Evolutionary conservation across 2,113 vertebrate genomes (phyloP).

Genomic region (Scopus umbretta): DNA sequence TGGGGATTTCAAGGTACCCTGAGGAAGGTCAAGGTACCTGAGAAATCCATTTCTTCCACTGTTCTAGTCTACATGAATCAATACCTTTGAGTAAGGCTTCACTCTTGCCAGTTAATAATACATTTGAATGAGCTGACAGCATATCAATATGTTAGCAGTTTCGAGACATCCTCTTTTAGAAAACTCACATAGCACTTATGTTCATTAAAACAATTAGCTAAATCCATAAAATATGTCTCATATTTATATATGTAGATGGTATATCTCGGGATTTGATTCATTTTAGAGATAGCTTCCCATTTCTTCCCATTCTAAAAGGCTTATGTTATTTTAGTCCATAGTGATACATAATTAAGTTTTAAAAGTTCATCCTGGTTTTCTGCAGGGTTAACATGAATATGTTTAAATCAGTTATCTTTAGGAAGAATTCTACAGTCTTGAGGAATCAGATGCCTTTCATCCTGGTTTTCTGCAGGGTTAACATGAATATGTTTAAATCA

Average conservation of each 20-base stretch:
- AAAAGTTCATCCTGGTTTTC: not conserved
- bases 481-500: not conserved
- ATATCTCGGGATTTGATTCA: not conserved
- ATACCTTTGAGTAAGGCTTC: not conserved
- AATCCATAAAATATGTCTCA: not conserved
- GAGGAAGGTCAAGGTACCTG: not conserved
- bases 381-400: not conserved
- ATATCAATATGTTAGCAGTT: not conserved
- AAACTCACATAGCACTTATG: not conserved
- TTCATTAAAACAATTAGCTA: not conserved
- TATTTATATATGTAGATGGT: too few relatives aligned
- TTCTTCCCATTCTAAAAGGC: not conserved
- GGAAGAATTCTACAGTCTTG: not conserved
- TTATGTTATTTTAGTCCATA: not conserved
- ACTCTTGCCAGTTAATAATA: not conserved
- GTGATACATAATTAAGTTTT: not conserved
- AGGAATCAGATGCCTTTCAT: not conserved
- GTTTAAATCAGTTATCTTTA: not conserved
- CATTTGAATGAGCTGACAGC: not conserved
- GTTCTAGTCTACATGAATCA: not conserved
- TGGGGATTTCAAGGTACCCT: not conserved
- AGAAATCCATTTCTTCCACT: not conserved
- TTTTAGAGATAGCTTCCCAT: not conserved
- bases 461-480: not conserved
- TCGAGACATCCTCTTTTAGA: not conserved